These are phyloP conservation scores for Drosophila diplacantha DNA, from an alignment of 2,888 invertebrate species.

Conservation along the genomic window DNA sequence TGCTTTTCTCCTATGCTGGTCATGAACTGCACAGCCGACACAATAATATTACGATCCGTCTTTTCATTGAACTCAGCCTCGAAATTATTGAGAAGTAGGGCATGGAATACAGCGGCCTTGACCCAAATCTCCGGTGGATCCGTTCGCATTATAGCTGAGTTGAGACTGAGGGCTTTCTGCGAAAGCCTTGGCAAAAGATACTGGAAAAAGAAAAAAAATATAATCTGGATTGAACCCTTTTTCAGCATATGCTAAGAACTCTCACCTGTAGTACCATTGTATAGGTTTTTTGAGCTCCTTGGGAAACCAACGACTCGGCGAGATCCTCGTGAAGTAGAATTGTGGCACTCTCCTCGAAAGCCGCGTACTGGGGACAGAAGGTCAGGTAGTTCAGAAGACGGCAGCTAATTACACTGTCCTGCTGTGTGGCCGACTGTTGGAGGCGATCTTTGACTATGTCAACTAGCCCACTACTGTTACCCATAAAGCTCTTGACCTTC, in stretches of 20 bases:
- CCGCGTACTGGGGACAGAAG: conserved; percentile 59
- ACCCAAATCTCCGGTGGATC: conserved; percentile 69
- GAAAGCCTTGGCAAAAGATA: conserved; percentile 67
- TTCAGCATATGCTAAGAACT: not conserved
- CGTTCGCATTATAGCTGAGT: conserved; percentile 64
- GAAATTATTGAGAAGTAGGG: conserved; percentile 74
- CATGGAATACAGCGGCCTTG: conserved; percentile 67
- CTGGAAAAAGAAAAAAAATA: conserved; percentile 37
- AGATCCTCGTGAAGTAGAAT: conserved; percentile 72
- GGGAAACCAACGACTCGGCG: conserved; percentile 57
- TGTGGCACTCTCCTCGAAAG: conserved; percentile 71
- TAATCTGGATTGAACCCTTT: not conserved
- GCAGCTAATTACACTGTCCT: conserved; percentile 57
- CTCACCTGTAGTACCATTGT: conserved; percentile 70
- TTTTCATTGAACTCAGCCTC: conserved; percentile 66
- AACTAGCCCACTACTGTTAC: conserved; percentile 61
- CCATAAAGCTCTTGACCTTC: conserved; percentile 62
- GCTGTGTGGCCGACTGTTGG: conserved; percentile 51
- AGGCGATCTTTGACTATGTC: conserved; percentile 65
- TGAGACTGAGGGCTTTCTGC: conserved; percentile 57
- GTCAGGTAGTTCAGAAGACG: conserved; percentile 65
- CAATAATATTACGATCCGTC: conserved; percentile 71
- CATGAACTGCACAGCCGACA: conserved; percentile 65
- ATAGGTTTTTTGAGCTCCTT: conserved; percentile 61
- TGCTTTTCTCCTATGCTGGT: conserved; percentile 74